Conservation (phyloP, 2,888 invertebrate genomes). For the Nipponacmea schrenckii region DNA sequence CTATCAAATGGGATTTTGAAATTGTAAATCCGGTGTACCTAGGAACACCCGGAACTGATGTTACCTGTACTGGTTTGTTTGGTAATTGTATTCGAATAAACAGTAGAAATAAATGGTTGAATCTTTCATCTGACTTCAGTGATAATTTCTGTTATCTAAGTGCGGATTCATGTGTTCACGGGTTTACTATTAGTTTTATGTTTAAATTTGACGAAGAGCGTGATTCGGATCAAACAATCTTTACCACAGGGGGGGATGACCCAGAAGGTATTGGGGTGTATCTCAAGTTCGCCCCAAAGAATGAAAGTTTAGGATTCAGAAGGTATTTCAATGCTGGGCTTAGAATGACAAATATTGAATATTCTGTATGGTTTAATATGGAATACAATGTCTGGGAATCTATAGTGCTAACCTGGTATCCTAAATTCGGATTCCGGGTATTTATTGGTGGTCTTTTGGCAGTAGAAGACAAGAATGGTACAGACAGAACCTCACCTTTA, state of each 20-base stretch:
- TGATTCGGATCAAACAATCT: conserved; percentile 28
- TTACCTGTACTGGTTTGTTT: background rate
- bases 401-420: conserved; percentile 24
- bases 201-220: conserved; percentile 22
- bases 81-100: conserved; percentile 13
- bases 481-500: conserved; percentile 8
- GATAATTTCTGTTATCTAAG: conserved; percentile 19
- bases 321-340: conserved; percentile 31
- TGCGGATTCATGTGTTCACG: conserved; percentile 25
- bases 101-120: conserved; percentile 15
- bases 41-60: background rate
- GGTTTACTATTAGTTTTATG: conserved; percentile 28
- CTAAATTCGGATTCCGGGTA: conserved; percentile 25
- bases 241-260: conserved; percentile 28
- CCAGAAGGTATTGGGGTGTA: conserved; percentile 26
- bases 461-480: conserved; percentile 14
- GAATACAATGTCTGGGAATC: conserved; percentile 27
- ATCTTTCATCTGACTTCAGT: conserved; percentile 19
- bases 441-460: conserved; percentile 30
- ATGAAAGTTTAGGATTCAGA: conserved; percentile 29
- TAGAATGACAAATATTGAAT: conserved; percentile 21
- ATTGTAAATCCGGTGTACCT: background rate
- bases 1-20: conserved; percentile 22
- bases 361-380: conserved; percentile 30
- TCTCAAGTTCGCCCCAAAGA: conserved; percentile 27